Evolutionary conservation across 2,797 vertebrate genomes (phyloP), one percentile per base, ranked within the genome.

Genomic region (Channallabes apus): DNA sequence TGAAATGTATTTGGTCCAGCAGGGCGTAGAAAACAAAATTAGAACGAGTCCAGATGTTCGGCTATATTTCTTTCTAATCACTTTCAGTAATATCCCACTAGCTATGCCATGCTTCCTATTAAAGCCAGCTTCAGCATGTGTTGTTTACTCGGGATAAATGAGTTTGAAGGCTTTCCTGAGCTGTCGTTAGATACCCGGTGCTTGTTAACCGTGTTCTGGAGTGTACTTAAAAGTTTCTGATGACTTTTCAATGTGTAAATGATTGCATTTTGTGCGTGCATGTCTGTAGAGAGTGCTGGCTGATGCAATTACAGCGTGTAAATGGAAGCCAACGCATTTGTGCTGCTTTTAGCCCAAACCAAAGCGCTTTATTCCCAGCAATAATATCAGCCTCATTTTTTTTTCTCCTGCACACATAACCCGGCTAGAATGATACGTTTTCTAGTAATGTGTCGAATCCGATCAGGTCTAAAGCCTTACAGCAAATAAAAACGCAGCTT

Each of bases 251-350:
- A 84, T 84, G 86, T 61, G 67, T 85, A 79, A 78, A 84, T 88
- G 85, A 88, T 86, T 86, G 87, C 82, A 73, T 84, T 90, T 90
- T 79, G 71, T 82, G 86, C 77, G 87, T 89, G 84, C 83, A 82
- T 86, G 87, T 84, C 82, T 84, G 86, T 87, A 71, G 20, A 90
- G 90, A 86, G 87, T 81, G 79, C 83, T 20, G 0, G 72, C 81
- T 89, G 84, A 89, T 91, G 85, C 86, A 85, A 89, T 91, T 90
- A 88, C 79, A 73, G 75, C 51, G 83, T 87, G 87, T 84, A 89
- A 90, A 89, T 90, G 88, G 85, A 89, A 89, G 81, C 59, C 51
- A 80, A 88, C 80, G 82, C 84, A 89, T 82, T 86, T 86, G 83
- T 88, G 85, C 82, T 80, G 88, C 82, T 86, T 89, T 90, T 84